These are phyloP conservation scores for Steinernema hermaphroditum DNA, from an alignment of 2,888 invertebrate genomes.

Conservation along the genomic window DNA sequence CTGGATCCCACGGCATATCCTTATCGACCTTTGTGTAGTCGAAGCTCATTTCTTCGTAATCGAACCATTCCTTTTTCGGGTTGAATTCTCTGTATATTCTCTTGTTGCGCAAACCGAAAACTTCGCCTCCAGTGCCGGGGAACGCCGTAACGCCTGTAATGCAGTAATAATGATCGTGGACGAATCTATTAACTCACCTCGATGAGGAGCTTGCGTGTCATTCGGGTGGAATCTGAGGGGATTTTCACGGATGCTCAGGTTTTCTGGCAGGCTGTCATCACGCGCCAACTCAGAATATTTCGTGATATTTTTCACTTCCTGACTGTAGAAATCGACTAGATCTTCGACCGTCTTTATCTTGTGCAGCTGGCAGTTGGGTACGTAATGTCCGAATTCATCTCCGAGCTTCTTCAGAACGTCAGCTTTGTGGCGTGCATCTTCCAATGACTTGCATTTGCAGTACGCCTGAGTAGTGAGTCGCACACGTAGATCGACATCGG, in stretches of 20 bases:
- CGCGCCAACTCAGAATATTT: conserved; percentile 56
- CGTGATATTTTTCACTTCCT: conserved; percentile 56
- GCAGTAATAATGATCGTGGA: background rate
- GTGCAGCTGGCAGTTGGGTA: conserved; percentile 55
- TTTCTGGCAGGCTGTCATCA: conserved; percentile 47
- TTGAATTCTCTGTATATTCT: conserved; percentile 58
- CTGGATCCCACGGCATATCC: conserved; percentile 64
- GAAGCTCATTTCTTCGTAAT: conserved; percentile 61
- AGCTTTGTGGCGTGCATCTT: background rate
- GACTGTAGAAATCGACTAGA: conserved; percentile 55
- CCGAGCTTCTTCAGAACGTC: conserved; percentile 2
- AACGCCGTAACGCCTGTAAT: conserved; percentile 60
- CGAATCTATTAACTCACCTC: conserved; percentile 43
- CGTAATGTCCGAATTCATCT: conserved; percentile 31
- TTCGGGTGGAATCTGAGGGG: conserved; percentile 63
- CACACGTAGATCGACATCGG: conserved; percentile 35
- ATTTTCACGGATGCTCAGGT: conserved; percentile 58
- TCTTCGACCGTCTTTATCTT: conserved; percentile 53
- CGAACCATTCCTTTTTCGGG: conserved; percentile 65
- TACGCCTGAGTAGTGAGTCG: background rate
- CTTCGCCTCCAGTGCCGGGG: conserved; percentile 60
- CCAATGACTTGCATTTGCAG: background rate
- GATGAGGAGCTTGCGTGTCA: conserved; percentile 58
- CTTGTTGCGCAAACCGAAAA: conserved; percentile 59
- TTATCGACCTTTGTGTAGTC: conserved; percentile 47